Conservation (phyloP, 2,797 vertebrate genomes). For the Danio kyathit region DNA sequence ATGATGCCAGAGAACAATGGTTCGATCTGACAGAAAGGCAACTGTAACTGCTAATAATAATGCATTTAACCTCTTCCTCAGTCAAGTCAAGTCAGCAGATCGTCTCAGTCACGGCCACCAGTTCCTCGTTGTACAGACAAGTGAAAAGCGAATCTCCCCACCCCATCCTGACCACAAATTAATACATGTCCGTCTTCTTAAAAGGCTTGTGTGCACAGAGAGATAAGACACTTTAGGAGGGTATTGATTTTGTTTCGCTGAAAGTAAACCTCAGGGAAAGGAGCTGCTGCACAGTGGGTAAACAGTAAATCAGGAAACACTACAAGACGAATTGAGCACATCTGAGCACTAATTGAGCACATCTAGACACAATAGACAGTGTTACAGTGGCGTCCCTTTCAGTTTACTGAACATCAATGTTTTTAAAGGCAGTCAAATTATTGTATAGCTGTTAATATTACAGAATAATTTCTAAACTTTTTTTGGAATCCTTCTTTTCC, state of each 20-base stretch:
- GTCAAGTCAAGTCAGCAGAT: conserved; percentile 23
- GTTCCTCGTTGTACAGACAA: conserved; percentile 23
- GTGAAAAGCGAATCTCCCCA: conserved; percentile 5
- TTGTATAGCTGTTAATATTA: too few species aligned
- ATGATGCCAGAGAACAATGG: too few species aligned
- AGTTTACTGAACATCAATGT: background rate
- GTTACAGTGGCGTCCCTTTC: background rate
- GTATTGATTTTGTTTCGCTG: conserved; percentile 47
- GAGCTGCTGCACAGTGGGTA: conserved; percentile 19
- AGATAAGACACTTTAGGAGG: conserved; percentile 18
- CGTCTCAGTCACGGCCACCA: conserved; percentile 1
- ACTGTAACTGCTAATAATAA: conserved; percentile 22
- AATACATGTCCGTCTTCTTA: conserved; percentile 38
- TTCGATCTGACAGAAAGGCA: too few species aligned
- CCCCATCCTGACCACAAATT: conserved; percentile 30
- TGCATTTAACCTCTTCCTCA: conserved; percentile 17
- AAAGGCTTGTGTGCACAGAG: conserved; percentile 15
- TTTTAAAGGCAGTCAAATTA: background rate
- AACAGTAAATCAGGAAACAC: background rate
- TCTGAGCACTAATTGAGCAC: background rate
- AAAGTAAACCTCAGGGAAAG: conserved; percentile 38
- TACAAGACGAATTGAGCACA: background rate
- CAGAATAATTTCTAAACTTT: too few species aligned
- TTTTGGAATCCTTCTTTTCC: too few species aligned
- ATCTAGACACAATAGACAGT: background rate